Base-by-base conservation (phyloP, 2,797 vertebrate species). In the Octomys mimax region DNA sequence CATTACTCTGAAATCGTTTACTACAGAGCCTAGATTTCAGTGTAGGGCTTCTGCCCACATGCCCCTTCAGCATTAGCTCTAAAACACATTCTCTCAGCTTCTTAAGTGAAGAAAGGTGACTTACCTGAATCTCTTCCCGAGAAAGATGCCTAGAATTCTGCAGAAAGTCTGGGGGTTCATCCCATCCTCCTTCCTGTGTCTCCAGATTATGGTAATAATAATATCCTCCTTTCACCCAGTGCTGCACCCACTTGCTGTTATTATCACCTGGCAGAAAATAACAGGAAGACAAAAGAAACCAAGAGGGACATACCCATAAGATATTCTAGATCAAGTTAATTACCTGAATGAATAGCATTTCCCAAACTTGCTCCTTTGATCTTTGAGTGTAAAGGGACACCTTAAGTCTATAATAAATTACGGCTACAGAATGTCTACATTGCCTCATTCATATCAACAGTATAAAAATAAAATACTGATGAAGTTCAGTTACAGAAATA, bases 201-300 rank as follows among this genome's bases (percentile, higher is more conserved):
- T 96, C 97, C 96, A 99, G 97, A 89, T 99, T 99, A 97, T 99
- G 99, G 97, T 99, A 99, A 97, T 99, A 99, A 97, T 99, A 99
- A 97, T 99, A 99, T 85, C 99, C 99, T 71, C 99, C 99, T 98
- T 99, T 99, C 95, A 99, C 99, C 99, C 99, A 99, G 98, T 99
- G 99, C 78, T 99, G 99, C 97, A 99, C 99, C 99, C 99, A 99
- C 2, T 99, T 98, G 31, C 99, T 99, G 97, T 96, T 98, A 73
- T 99, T 99, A 96, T 99, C 98, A 33, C 99, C 99, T 99, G 97
- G 33, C 36, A 97, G 97, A 64, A 98, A 91, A 96, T 46, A 97
- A 33, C 64, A 54, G 70, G 33, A 21, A 91, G 89, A 94, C 92
- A 61, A 83, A 57, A 64, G 68, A 57, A 57, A 54, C 61, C 46